Evolutionary conservation across 2,888 invertebrate species (phyloP).

Genomic region (Congeria kusceri): DNA sequence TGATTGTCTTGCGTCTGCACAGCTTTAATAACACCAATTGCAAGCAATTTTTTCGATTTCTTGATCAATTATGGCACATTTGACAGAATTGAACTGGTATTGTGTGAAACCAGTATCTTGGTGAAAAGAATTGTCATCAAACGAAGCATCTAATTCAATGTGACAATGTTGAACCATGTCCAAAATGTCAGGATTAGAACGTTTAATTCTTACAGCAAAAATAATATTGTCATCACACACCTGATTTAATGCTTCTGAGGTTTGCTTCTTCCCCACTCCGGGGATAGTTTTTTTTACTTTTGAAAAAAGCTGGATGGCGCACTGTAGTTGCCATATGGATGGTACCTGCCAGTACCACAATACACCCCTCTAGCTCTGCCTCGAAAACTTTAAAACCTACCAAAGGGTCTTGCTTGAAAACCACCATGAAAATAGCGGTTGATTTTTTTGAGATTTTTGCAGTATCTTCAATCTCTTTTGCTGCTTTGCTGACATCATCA

Average conservation of each 20-base stretch:
- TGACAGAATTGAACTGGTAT: slow-evolving; percentile 20
- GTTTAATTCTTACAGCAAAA: slow-evolving; percentile 28
- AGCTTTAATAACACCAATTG: slow-evolving; percentile 12
- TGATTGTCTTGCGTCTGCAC: not conserved
- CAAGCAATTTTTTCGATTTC: slow-evolving; percentile 28
- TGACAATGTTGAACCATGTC: slow-evolving; percentile 43
- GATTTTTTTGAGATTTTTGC: too few relatives aligned
- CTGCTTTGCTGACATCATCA: too few relatives aligned
- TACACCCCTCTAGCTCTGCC: slow-evolving; percentile 8
- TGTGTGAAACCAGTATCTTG: not conserved
- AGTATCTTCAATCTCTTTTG: too few relatives aligned
- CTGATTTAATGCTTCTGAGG: slow-evolving; percentile 4
- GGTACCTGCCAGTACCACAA: not conserved
- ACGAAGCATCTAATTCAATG: slow-evolving; percentile 18
- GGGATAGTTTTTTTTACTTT: slow-evolving; percentile 17
- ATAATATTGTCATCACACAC: slow-evolving; percentile 10
- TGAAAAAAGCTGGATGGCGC: not conserved
- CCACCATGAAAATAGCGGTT: too few relatives aligned
- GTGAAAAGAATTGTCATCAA: not conserved
- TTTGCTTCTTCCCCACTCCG: slow-evolving; percentile 6
- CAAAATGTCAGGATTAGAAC: slow-evolving; percentile 29
- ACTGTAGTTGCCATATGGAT: too few relatives aligned
- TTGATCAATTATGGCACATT: slow-evolving; percentile 10
- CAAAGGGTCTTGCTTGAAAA: too few relatives aligned
- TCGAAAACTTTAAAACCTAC: not conserved